These are phyloP conservation scores for Drosophila nikananu DNA, from an alignment of 1,140 invertebrate species.

Conservation along the genomic window DNA sequence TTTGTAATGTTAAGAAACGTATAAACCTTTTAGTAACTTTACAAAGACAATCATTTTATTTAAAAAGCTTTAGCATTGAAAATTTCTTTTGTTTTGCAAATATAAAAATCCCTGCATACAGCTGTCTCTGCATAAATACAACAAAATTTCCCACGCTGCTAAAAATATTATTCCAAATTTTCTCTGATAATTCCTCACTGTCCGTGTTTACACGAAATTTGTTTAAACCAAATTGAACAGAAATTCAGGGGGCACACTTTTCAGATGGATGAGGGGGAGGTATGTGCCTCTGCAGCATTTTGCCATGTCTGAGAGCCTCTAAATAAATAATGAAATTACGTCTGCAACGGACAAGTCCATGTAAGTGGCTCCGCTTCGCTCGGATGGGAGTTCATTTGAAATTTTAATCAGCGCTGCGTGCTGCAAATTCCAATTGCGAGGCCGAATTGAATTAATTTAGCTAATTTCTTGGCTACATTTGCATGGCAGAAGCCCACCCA, in stretches of 20 bases:
- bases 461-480: constrained; percentile 68
- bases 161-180: not conserved
- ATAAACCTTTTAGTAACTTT: not conserved
- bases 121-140: constrained; percentile 6
- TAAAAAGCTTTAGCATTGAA: not conserved
- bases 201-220: constrained; percentile 8
- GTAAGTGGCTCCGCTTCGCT: constrained; percentile 25
- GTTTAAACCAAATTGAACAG: constrained; percentile 15
- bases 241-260: constrained; percentile 4
- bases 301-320: constrained; percentile 57
- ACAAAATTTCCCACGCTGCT: not conserved
- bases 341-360: constrained; percentile 41
- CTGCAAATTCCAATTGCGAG: constrained; percentile 54
- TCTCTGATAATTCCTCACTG: constrained; percentile 2
- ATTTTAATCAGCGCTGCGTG: constrained; percentile 63
- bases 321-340: constrained; percentile 76
- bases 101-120: not conserved
- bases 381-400: constrained; percentile 32
- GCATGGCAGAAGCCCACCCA: constrained; percentile 37
- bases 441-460: constrained; percentile 71
- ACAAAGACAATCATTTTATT: not conserved
- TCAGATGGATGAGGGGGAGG: not conserved
- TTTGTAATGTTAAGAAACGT: too few relatives aligned
- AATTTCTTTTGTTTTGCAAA: not conserved
- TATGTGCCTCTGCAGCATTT: not conserved